A percentile compares a stretch with the other conserved stretches of the same genome.
phyloP scores from a whole-genome alignment of 2,888 invertebrate genomes.

The Polylopha cassiicola region DNA sequence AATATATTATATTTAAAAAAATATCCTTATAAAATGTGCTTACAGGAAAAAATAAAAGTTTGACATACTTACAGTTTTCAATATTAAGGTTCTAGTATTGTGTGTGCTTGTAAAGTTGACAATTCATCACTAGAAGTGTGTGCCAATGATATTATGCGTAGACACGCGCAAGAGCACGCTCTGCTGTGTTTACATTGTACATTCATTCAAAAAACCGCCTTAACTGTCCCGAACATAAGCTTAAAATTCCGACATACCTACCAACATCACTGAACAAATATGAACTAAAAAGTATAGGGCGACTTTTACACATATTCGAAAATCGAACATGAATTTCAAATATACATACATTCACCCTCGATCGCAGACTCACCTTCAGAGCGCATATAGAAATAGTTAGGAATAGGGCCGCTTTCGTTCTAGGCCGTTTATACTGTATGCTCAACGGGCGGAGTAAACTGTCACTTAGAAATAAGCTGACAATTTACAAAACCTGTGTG shows the following conservation, averaged over 20 bases:
- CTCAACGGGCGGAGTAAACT: too few species aligned
- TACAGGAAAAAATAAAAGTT: slow-evolving; percentile 46
- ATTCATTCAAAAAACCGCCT: slow-evolving; percentile 1
- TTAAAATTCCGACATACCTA: not conserved
- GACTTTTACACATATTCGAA: slow-evolving; percentile 17
- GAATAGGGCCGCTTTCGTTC: too few species aligned
- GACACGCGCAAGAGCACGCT: slow-evolving; percentile 49
- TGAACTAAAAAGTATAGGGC: slow-evolving; percentile 11
- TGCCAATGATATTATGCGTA: slow-evolving; percentile 71
- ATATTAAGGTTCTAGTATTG: slow-evolving; percentile 24
- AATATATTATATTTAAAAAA: not conserved
- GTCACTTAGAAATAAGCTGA: too few species aligned
- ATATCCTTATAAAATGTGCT: too few species aligned
- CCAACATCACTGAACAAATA: slow-evolving; percentile 14
- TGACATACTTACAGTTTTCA: slow-evolving; percentile 1
- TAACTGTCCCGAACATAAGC: slow-evolving; percentile 4
- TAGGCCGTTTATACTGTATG: too few species aligned
- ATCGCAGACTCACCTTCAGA: too few species aligned
- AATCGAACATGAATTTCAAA: slow-evolving; percentile 15
- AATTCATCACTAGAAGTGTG: slow-evolving; percentile 64
- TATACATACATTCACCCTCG: too few species aligned
- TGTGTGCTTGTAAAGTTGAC: slow-evolving; percentile 50
- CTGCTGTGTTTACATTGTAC: slow-evolving; percentile 10
- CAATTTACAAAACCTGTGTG: too few species aligned
- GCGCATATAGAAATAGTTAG: too few species aligned